Conservation (phyloP, 2,888 invertebrate species). For the Physocephala rufipes region DNA sequence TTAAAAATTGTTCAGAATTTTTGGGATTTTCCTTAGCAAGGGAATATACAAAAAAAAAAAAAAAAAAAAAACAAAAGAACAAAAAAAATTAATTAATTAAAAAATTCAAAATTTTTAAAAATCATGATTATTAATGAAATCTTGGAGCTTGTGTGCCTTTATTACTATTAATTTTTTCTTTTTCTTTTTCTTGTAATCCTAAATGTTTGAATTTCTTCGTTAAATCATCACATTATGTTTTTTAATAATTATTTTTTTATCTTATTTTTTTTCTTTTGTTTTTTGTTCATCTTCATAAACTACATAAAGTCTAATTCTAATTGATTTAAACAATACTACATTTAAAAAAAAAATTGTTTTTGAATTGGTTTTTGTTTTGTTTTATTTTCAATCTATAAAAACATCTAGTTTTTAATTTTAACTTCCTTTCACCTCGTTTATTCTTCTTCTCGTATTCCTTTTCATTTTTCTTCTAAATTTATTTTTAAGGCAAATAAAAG, state of each 20-base stretch:
- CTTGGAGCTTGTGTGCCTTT: not conserved
- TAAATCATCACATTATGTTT: slow-evolving; percentile 58
- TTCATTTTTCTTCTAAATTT: slow-evolving; percentile 46
- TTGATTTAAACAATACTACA: slow-evolving; percentile 43
- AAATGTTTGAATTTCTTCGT: slow-evolving; percentile 47
- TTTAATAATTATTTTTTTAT: slow-evolving; percentile 54
- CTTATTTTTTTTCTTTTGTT: slow-evolving; percentile 37
- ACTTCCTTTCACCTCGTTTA: not conserved
- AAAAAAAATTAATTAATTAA: not conserved
- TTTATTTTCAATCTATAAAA: slow-evolving; percentile 36
- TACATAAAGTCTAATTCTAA: slow-evolving; percentile 45
- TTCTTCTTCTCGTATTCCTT: slow-evolving; percentile 34
- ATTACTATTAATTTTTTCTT: slow-evolving; percentile 37
- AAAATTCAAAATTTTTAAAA: not conserved
- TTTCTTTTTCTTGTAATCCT: slow-evolving; percentile 49
- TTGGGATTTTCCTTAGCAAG: not conserved
- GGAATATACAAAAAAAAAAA: not conserved
- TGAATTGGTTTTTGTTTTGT: slow-evolving; percentile 40
- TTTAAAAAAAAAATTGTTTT: slow-evolving; percentile 46
- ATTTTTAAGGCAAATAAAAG: slow-evolving; percentile 62
- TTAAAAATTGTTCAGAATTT: too few relatives aligned
- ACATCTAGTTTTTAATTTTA: slow-evolving; percentile 12
- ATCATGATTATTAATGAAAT: not conserved
- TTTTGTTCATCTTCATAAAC: slow-evolving; percentile 38
- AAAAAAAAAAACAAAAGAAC: not conserved